A percentile compares a stretch with the other conserved stretches of the same genome.
These are phyloP conservation scores for Stigmatopora argus DNA, from an alignment of 2,113 vertebrate genomes.

Conservation along the genomic window DNA sequence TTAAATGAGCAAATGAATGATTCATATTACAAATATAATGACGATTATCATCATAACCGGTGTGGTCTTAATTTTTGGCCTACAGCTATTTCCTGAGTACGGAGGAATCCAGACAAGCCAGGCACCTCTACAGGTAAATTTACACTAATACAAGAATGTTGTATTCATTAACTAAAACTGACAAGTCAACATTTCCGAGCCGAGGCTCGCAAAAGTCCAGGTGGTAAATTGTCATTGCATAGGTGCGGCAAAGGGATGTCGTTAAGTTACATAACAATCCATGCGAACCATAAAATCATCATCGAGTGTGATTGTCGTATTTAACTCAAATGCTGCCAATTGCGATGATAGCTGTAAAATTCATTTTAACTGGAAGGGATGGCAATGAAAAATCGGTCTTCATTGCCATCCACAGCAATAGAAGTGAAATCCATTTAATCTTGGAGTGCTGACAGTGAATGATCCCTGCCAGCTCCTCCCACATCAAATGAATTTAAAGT, in stretches of 20 bases:
- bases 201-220: neutral
- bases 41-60: constrained; percentile 4
- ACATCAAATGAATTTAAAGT: too few species aligned
- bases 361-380: too few species aligned
- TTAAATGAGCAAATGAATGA: too few species aligned
- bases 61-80: constrained; percentile 25
- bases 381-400: too few species aligned
- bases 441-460: too few species aligned
- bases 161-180: neutral
- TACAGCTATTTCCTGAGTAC: constrained; percentile 76
- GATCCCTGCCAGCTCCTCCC: too few species aligned
- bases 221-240: neutral
- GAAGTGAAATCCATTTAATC: too few species aligned
- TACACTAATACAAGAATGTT: neutral
- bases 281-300: neutral
- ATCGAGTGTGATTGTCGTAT: neutral
- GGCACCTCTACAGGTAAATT: constrained; percentile 76
- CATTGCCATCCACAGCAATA: too few species aligned
- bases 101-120: constrained; percentile 70
- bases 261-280: neutral
- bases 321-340: too few species aligned
- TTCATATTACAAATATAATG: neutral
- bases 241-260: neutral
- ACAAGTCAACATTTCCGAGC: neutral
- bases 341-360: too few species aligned